Conservation (phyloP, 1,140 invertebrate genomes). For the Yoshiicerus persimilis region DNA sequence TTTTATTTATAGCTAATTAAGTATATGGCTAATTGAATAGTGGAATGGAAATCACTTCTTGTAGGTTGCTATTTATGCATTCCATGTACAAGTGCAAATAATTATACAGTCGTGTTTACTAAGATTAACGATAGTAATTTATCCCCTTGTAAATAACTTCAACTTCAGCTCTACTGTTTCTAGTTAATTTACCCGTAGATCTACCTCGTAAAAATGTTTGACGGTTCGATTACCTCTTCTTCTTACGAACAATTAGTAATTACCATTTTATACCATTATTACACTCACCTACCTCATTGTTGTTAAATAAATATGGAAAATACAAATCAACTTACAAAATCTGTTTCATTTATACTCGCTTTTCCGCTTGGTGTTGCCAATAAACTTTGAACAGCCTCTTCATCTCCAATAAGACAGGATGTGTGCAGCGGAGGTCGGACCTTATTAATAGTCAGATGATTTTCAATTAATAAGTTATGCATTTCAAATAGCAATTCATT, state of each 20-base stretch:
- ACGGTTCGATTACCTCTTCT: not conserved
- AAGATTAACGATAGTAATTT: not conserved
- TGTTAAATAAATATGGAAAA: not conserved
- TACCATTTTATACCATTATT: not conserved
- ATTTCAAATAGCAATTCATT: not conserved
- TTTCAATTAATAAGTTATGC: constrained; percentile 21
- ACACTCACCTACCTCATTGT: not conserved
- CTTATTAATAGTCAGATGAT: constrained; percentile 20
- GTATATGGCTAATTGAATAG: not conserved
- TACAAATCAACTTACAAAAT: constrained; percentile 36
- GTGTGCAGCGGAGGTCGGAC: constrained; percentile 33
- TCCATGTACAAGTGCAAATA: not conserved
- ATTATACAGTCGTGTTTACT: not conserved
- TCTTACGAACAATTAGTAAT: not conserved
- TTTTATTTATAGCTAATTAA: not conserved
- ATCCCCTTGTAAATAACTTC: not conserved
- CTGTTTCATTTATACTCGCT: constrained; percentile 14
- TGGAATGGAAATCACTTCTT: not conserved
- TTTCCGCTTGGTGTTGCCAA: constrained; percentile 15
- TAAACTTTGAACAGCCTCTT: constrained; percentile 29
- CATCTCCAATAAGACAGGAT: constrained; percentile 32
- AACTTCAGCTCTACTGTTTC: not conserved
- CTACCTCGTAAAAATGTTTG: not conserved
- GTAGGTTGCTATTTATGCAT: too few species aligned
- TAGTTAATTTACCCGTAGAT: not conserved